Conservation (phyloP, 2,888 invertebrate genomes). For the Tinea semifulvella region DNA sequence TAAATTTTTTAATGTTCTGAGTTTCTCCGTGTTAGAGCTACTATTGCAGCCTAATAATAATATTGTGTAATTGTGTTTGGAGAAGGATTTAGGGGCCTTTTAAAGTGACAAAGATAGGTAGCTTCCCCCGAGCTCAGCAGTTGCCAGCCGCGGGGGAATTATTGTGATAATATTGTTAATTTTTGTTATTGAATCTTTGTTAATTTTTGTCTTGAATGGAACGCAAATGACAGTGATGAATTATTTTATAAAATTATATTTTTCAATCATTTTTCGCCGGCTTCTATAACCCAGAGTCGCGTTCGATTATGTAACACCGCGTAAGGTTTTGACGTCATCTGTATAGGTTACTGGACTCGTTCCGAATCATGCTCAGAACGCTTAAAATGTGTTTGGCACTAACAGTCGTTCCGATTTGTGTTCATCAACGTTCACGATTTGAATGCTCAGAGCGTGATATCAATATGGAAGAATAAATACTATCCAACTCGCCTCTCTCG, state of each 20-base stretch:
- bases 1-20: too few relatives aligned
- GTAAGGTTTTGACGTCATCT: too few relatives aligned
- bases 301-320: too few relatives aligned
- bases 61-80: constrained; percentile 5
- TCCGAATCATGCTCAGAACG: too few relatives aligned
- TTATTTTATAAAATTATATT: constrained; percentile 15
- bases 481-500: too few relatives aligned
- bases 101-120: constrained; percentile 6
- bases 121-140: constrained; percentile 1
- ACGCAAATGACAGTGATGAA: constrained; percentile 5
- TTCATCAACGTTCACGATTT: too few relatives aligned
- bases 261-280: constrained; percentile 3
- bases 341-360: not conserved
- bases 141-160: constrained; percentile 14
- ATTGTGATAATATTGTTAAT: constrained; percentile 14
- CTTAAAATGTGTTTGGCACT: too few relatives aligned
- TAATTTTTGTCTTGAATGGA: constrained; percentile 10
- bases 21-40: too few relatives aligned
- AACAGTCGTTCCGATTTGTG: too few relatives aligned
- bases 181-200: constrained; percentile 9
- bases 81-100: constrained; percentile 3
- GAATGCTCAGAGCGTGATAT: too few relatives aligned
- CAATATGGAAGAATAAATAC: too few relatives aligned
- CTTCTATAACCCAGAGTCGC: constrained; percentile 9
- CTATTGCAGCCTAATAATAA: too few relatives aligned